These are phyloP conservation scores for Meganola albula DNA, from an alignment of 2,888 invertebrate species.

Conservation along the genomic window DNA sequence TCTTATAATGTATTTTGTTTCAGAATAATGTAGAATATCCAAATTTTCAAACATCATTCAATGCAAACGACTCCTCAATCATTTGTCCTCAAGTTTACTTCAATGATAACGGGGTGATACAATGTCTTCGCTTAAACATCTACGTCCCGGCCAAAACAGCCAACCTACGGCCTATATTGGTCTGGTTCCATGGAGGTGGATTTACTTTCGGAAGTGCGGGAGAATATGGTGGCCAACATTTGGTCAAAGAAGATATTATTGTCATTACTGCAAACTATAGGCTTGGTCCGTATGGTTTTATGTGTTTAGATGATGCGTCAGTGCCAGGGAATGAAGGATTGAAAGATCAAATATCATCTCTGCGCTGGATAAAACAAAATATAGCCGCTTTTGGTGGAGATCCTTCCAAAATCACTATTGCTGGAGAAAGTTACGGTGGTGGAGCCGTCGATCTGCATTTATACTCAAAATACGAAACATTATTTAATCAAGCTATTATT, in stretches of 20 bases:
- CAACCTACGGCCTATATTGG: slow-evolving; percentile 43
- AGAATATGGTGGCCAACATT: slow-evolving; percentile 42
- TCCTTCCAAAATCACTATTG: slow-evolving; percentile 40
- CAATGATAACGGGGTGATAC: slow-evolving; percentile 30
- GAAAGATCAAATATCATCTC: slow-evolving; percentile 49
- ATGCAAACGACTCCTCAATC: slow-evolving; percentile 37
- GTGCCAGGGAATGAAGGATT: slow-evolving; percentile 49
- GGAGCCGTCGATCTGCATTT: slow-evolving; percentile 48
- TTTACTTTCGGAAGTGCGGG: slow-evolving; percentile 45
- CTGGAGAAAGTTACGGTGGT: slow-evolving; percentile 55
- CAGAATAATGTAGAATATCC: slow-evolving; percentile 35
- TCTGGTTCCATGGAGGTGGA: slow-evolving; percentile 60
- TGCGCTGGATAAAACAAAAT: slow-evolving; percentile 50
- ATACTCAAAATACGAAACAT: slow-evolving; percentile 34
- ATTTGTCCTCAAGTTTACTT: slow-evolving; percentile 39
- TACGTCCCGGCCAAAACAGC: slow-evolving; percentile 33
- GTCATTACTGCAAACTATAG: slow-evolving; percentile 48
- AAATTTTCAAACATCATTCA: slow-evolving; percentile 33
- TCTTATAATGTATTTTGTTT: slow-evolving; percentile 15
- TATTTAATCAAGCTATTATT: slow-evolving; percentile 45
- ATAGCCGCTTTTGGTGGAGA: slow-evolving; percentile 53
- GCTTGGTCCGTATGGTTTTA: slow-evolving; percentile 54
- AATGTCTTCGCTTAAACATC: slow-evolving; percentile 39
- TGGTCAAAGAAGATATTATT: slow-evolving; percentile 40
- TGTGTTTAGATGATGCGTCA: slow-evolving; percentile 44